Percentiles rank a stretch among this genome's conserved stretches.
Conservation (phyloP, 2,797 vertebrate species). For the Lagocephalus sceleratus region DNA sequence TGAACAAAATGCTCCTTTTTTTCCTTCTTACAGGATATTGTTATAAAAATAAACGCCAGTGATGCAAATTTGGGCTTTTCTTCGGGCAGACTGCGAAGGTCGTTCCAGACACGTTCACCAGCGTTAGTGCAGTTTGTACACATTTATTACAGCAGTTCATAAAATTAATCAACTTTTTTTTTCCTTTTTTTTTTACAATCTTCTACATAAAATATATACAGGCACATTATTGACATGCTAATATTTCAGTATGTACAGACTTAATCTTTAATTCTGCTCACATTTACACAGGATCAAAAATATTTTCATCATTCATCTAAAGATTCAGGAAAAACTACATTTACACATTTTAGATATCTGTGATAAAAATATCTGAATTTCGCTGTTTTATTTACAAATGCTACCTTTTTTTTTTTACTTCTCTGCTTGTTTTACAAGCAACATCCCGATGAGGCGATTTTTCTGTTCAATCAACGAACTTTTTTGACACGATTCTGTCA, state of each 20-base stretch:
- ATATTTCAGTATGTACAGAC: constrained; percentile 68
- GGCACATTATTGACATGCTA: constrained; percentile 63
- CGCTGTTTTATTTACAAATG: neutral
- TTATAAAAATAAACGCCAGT: constrained; percentile 85
- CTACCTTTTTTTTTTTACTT: neutral
- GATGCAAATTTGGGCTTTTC: constrained; percentile 10
- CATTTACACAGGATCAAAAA: constrained; percentile 18
- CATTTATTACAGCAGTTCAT: constrained; percentile 57
- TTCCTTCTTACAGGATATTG: constrained; percentile 77
- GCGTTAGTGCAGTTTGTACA: constrained; percentile 43
- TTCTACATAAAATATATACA: constrained; percentile 75
- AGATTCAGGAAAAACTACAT: neutral
- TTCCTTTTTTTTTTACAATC: constrained; percentile 66
- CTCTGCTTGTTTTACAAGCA: constrained; percentile 7
- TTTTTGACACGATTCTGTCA: too few species aligned
- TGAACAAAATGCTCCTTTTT: constrained; percentile 78
- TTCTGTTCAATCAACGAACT: too few species aligned
- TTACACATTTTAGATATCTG: constrained; percentile 1
- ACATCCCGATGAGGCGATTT: constrained; percentile 1
- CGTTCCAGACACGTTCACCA: neutral
- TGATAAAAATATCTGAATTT: neutral
- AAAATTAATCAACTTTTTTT: constrained; percentile 59
- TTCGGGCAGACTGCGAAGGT: neutral
- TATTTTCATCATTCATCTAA: constrained; percentile 1
- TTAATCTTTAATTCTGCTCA: constrained; percentile 20